phyloP scores from a whole-genome alignment of 1,140 invertebrate genomes.

The Zaprionus ornatus region DNA sequence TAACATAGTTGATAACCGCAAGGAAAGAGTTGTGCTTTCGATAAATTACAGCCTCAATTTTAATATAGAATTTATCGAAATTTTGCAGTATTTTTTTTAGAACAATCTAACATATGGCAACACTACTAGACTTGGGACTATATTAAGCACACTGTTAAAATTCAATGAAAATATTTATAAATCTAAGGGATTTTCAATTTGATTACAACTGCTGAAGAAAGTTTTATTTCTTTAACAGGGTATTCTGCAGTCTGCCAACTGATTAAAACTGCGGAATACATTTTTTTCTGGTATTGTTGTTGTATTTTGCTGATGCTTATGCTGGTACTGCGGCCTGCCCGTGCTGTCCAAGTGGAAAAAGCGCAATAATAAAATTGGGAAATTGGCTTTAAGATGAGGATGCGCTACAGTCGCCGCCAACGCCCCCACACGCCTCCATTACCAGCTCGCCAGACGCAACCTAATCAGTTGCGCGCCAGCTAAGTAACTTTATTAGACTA shows the following conservation, averaged over 20 bases:
- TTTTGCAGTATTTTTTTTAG: too few species aligned
- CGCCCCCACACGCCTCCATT: not conserved
- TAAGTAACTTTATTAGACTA: constrained; percentile 80
- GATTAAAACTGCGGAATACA: not conserved
- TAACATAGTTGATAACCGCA: too few species aligned
- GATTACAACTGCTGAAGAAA: too few species aligned
- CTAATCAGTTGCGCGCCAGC: constrained; percentile 75
- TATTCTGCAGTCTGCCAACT: not conserved
- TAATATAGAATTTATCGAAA: too few species aligned
- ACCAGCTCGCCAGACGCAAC: constrained; percentile 29
- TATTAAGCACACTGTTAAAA: too few species aligned
- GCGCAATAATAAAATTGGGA: constrained; percentile 78
- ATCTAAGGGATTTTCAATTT: too few species aligned
- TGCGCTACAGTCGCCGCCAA: constrained; percentile 22
- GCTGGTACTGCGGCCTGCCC: constrained; percentile 22
- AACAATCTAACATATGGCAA: too few species aligned
- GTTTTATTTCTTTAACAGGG: not conserved
- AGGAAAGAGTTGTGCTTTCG: too few species aligned
- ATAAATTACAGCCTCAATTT: too few species aligned
- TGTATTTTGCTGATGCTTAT: constrained; percentile 20
- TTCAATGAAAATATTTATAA: too few species aligned
- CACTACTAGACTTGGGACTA: too few species aligned
- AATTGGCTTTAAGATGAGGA: constrained; percentile 76
- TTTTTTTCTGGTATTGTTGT: constrained; percentile 33
- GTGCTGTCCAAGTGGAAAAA: constrained; percentile 66